Conservation (phyloP, 2,888 invertebrate genomes). For the Rhamphomyia laevipes region DNA sequence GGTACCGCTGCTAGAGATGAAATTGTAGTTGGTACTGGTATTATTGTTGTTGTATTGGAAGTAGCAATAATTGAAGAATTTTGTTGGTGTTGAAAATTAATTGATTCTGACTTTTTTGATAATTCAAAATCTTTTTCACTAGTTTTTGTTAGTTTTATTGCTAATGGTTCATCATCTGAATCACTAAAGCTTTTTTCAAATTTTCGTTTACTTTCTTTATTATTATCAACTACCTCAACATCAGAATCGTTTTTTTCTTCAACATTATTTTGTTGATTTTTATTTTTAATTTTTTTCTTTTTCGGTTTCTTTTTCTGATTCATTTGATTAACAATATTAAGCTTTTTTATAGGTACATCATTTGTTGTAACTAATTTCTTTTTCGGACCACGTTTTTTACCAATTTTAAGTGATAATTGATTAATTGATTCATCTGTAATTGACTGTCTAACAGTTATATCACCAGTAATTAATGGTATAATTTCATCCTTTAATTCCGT, state of each 20-base stretch:
- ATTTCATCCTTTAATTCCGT: conserved; percentile 9
- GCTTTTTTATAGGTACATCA: conserved; percentile 11
- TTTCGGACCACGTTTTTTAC: conserved; percentile 31
- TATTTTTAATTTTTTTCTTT: conserved; percentile 13
- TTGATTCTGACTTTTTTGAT: conserved; percentile 5
- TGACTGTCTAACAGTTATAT: conserved; percentile 14
- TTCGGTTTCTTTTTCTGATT: conserved; percentile 13
- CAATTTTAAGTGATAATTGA: conserved; percentile 31
- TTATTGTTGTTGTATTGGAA: conserved; percentile 1
- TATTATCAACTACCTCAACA: conserved; percentile 29
- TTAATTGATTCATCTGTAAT: conserved; percentile 20
- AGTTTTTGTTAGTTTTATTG: conserved; percentile 40
- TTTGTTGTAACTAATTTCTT: conserved; percentile 12
- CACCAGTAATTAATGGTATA: conserved; percentile 7
- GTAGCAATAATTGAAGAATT: conserved; percentile 2
- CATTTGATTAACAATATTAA: conserved; percentile 6
- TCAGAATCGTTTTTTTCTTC: conserved; percentile 30
- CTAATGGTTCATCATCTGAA: conserved; percentile 54
- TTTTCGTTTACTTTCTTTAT: conserved; percentile 31
- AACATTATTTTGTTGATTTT: conserved; percentile 21
- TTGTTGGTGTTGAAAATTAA: background rate
- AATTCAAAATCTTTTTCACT: conserved; percentile 19
- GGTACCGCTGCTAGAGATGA: too few species aligned
- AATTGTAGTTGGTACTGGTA: conserved; percentile 1
- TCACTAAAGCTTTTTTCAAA: conserved; percentile 44